Conservation (phyloP, 2,797 vertebrate genomes). For the Artibeus lituratus region DNA sequence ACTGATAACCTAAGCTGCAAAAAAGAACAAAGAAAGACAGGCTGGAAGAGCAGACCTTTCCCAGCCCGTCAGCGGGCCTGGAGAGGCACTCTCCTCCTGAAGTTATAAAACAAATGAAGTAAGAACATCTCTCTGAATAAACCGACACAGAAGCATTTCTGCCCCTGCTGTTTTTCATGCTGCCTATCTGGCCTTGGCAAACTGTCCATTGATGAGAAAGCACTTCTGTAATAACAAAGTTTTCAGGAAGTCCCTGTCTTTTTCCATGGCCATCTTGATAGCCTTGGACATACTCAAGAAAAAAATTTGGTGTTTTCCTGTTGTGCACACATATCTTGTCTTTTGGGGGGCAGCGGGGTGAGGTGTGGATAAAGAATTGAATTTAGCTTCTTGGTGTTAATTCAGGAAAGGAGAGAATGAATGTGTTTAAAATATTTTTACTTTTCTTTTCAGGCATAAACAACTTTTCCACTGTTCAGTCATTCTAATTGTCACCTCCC, state of each 20-base stretch:
- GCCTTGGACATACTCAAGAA: neutral
- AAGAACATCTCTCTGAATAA: constrained; percentile 38
- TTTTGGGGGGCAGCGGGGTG: neutral
- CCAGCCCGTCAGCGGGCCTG: neutral
- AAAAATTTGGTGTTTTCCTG: neutral
- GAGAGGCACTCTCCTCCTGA: neutral
- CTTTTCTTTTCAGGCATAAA: neutral
- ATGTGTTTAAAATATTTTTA: neutral
- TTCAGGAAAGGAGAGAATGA: constrained; percentile 20
- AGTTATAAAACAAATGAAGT: constrained; percentile 39
- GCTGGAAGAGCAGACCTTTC: neutral
- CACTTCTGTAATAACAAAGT: constrained; percentile 34
- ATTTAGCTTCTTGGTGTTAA: neutral
- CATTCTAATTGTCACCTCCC: neutral
- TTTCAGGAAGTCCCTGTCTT: neutral
- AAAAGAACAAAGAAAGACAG: neutral
- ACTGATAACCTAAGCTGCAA: neutral
- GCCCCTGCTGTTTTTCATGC: neutral
- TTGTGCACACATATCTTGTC: neutral
- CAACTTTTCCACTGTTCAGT: neutral
- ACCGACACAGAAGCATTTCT: neutral
- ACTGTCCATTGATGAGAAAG: constrained; percentile 40
- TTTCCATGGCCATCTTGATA: neutral
- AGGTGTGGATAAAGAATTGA: neutral
- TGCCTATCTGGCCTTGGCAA: constrained; percentile 46